Conservation (phyloP, 1,140 invertebrate species). For the Cotesia vestalis region DNA sequence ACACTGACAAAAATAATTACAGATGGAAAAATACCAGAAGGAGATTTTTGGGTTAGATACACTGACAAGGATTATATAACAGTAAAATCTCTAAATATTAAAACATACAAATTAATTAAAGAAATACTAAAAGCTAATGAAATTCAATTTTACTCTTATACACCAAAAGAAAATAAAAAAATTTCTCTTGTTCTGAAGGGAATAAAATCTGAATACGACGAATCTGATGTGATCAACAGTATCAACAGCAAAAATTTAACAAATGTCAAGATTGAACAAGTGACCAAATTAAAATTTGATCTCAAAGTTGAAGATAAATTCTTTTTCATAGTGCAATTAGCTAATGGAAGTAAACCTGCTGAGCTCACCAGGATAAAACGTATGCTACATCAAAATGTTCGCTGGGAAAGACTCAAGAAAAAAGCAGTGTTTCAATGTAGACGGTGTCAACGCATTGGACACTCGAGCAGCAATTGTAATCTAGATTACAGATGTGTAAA, state of each 20-base stretch:
- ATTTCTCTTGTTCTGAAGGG: conserved; percentile 23
- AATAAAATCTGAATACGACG: conserved; percentile 14
- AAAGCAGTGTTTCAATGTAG: conserved; percentile 13
- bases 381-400: conserved; percentile 22
- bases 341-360: not conserved
- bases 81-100: no score
- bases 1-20: no score
- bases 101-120: not conserved
- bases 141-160: conserved; percentile 1
- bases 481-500: conserved; percentile 31
- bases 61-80: no score
- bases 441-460: conserved; percentile 28
- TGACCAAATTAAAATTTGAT: conserved; percentile 8
- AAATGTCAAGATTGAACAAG: not conserved
- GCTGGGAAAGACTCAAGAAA: conserved; percentile 29
- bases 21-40: no score
- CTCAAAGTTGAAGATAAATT: conserved; percentile 3
- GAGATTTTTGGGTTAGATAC: no score
- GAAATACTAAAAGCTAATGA: not conserved
- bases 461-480: conserved; percentile 29
- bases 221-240: conserved; percentile 4
- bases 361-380: conserved; percentile 6
- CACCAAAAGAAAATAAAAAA: conserved; percentile 9
- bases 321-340: conserved; percentile 22
- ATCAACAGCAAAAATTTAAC: not conserved